These are phyloP conservation scores for Sebastes miniatus DNA, from an alignment of 2,797 vertebrate genomes.

Conservation along the genomic window DNA sequence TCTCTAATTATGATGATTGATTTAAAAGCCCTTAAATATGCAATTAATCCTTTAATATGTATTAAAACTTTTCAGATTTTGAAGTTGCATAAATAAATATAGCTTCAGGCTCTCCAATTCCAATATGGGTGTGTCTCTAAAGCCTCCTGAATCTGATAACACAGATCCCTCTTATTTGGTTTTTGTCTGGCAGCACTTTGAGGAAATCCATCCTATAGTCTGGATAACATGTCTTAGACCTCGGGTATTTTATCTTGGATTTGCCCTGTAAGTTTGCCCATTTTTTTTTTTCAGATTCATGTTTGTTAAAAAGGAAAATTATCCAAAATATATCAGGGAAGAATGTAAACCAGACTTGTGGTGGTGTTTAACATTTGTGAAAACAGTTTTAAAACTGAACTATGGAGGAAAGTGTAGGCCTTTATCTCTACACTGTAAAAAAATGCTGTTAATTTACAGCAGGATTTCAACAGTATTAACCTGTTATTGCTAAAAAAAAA, in stretches of 20 bases:
- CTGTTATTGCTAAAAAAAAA: too few species aligned
- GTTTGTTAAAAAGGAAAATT: not conserved
- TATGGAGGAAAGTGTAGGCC: too few species aligned
- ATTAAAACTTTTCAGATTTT: not conserved
- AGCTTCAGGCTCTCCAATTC: not conserved
- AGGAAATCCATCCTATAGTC: not conserved
- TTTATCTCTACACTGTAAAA: too few species aligned
- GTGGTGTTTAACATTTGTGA: not conserved
- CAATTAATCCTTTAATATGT: not conserved
- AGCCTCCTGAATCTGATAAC: constrained; percentile 18
- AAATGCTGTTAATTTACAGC: too few species aligned
- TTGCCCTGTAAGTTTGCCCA: not conserved
- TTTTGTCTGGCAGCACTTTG: not conserved
- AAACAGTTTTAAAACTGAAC: not conserved
- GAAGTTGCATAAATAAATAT: constrained; percentile 1
- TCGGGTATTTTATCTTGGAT: not conserved
- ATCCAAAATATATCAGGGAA: too few species aligned
- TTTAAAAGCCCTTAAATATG: not conserved
- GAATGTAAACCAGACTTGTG: not conserved
- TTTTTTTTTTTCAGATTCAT: not conserved
- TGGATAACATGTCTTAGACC: not conserved
- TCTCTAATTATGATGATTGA: not conserved
- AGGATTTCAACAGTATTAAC: too few species aligned
- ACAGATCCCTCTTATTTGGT: not conserved
- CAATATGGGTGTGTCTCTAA: constrained; percentile 46